These are phyloP conservation scores for Parelbella ahira DNA, from an alignment of 2,888 invertebrate species.

Conservation along the genomic window DNA sequence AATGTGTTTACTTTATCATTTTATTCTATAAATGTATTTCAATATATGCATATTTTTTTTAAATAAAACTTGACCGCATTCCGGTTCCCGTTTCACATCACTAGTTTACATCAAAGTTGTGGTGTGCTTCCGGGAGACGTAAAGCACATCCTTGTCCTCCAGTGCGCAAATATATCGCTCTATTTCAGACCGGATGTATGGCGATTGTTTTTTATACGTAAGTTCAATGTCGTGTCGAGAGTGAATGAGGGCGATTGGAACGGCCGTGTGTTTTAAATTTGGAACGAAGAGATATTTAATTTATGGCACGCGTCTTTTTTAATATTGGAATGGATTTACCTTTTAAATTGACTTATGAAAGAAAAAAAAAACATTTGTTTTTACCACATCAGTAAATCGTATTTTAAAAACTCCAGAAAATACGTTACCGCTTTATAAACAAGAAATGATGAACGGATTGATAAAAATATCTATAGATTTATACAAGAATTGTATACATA, in stretches of 20 bases:
- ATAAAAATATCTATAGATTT: no score
- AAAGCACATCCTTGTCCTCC: conserved; percentile 32
- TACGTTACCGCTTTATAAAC: no score
- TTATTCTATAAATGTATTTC: no score
- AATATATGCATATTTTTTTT: no score
- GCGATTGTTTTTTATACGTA: conserved; percentile 44
- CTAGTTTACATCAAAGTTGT: conserved; percentile 21
- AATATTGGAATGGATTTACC: neutral
- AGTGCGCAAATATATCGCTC: conserved; percentile 29
- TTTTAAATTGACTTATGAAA: no score
- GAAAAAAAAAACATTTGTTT: no score
- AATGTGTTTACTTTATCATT: no score
- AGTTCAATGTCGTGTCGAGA: conserved; percentile 62
- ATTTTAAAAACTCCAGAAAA: no score
- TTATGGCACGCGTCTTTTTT: no score
- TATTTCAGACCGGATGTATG: conserved; percentile 39
- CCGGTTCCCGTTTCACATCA: conserved; percentile 22
- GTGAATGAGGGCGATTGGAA: conserved; percentile 41
- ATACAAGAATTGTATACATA: no score
- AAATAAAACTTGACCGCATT: conserved; percentile 12
- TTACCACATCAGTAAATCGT: no score
- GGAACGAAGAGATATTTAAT: neutral
- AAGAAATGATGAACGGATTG: no score
- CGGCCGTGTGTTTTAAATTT: conserved; percentile 22
- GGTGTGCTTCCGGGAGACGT: conserved; percentile 23